phyloP scores from a whole-genome alignment of 2,797 vertebrate genomes.

The Forpus xanthops region DNA sequence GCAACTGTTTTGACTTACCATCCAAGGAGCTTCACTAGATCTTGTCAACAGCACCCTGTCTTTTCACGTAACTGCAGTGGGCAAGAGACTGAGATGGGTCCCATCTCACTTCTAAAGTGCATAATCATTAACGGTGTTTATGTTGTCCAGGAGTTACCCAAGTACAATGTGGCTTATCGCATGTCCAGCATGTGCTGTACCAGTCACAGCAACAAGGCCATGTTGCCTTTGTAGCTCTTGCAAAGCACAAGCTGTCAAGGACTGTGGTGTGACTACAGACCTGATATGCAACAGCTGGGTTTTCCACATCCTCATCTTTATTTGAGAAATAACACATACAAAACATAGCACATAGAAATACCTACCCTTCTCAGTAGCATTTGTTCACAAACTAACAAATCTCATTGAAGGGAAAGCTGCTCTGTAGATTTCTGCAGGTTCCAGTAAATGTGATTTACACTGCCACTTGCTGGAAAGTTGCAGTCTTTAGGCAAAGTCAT shows the following conservation, averaged over 20 bases:
- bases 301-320: slow-evolving; percentile 27
- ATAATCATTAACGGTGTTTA: fast-evolving
- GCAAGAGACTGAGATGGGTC: not conserved
- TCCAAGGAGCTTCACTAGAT: not conserved
- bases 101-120: not conserved
- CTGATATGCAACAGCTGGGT: not conserved
- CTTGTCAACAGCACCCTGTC: not conserved
- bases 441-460: not conserved
- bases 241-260: not conserved
- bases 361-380: not conserved
- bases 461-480: not conserved
- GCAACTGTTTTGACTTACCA: not conserved
- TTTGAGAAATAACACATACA: not conserved
- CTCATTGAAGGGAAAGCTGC: not conserved
- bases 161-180: fast-evolving
- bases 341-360: not conserved
- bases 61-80: not conserved
- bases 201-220: not conserved
- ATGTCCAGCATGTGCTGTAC: fast-evolving
- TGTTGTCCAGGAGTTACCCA: not conserved
- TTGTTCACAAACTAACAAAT: not conserved
- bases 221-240: fast-evolving
- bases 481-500: not conserved
- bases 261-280: fast-evolving
- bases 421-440: not conserved